These are phyloP conservation scores for Paraplagusia blochii DNA, from an alignment of 2,113 vertebrate genomes.

Conservation along the genomic window DNA sequence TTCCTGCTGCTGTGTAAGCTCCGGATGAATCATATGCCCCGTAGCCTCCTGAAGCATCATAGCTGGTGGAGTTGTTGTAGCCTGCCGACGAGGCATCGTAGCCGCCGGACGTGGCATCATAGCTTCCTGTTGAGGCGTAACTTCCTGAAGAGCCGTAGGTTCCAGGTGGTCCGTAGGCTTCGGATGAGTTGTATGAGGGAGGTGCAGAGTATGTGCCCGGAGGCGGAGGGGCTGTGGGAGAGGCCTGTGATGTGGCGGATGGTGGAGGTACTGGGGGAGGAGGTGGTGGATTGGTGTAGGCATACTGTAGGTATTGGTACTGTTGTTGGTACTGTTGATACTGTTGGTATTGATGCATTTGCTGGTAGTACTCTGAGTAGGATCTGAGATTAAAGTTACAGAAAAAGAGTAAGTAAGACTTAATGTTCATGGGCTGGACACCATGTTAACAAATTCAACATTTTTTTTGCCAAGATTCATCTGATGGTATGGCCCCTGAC, in stretches of 20 bases:
- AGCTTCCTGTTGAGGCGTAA: constrained; percentile 49
- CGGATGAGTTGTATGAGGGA: constrained; percentile 53
- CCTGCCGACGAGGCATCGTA: constrained; percentile 52
- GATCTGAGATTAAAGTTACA: constrained; percentile 56
- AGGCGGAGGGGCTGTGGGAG: constrained; percentile 54
- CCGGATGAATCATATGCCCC: constrained; percentile 68
- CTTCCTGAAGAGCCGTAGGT: constrained; percentile 49
- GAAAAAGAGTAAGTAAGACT: too few relatives aligned
- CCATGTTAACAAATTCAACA: too few relatives aligned
- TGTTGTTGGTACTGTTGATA: constrained; percentile 79
- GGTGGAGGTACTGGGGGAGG: constrained; percentile 61
- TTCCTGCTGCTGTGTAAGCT: constrained; percentile 65
- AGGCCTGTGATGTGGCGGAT: constrained; percentile 48
- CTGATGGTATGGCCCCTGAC: too few relatives aligned
- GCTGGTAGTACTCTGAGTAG: constrained; percentile 79
- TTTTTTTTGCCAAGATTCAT: too few relatives aligned
- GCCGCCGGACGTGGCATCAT: constrained; percentile 48
- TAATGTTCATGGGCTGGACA: too few relatives aligned
- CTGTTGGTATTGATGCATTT: constrained; percentile 79
- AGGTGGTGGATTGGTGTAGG: constrained; percentile 72
- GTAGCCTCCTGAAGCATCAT: constrained; percentile 63
- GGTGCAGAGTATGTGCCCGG: constrained; percentile 64
- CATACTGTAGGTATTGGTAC: constrained; percentile 78
- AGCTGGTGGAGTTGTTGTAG: constrained; percentile 52
- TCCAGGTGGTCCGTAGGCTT: constrained; percentile 50